Evolutionary conservation across 2,797 vertebrate genomes (phyloP).

Genomic region (Agapornis canus): DNA sequence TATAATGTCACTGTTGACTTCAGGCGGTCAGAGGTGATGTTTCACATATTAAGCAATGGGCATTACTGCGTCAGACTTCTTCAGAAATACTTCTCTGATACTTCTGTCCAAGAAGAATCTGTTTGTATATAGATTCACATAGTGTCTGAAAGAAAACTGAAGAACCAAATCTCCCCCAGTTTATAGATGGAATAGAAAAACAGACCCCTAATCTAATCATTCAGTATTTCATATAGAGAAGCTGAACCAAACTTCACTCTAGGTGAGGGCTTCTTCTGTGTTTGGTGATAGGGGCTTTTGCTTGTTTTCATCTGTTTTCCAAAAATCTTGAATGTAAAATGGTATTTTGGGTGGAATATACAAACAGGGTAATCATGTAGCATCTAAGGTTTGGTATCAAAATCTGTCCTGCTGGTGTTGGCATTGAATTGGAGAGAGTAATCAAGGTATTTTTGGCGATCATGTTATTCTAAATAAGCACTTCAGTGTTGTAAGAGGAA

Average conservation of each 20-base stretch:
- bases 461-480: not conserved
- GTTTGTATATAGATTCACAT: not conserved
- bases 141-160: not conserved
- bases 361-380: not conserved
- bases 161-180: not conserved
- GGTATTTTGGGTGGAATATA: not conserved
- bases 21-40: not conserved
- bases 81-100: not conserved
- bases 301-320: not conserved
- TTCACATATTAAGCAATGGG: not conserved
- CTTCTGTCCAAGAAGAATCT: not conserved
- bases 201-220: not conserved
- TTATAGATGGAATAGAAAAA: not conserved
- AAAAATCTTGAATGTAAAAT: not conserved
- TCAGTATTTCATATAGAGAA: not conserved
- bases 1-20: not conserved
- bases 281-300: not conserved
- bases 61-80: not conserved
- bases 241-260: not conserved
- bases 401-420: not conserved
- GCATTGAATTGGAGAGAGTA: not conserved
- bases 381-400: not conserved
- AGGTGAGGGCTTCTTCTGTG: not conserved
- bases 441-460: not conserved
- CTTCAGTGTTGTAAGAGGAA: not conserved